A percentile compares a stretch with the other conserved stretches of the same genome.
Conservation (phyloP, 2,797 vertebrate species). For the Silurus aristotelis region DNA sequence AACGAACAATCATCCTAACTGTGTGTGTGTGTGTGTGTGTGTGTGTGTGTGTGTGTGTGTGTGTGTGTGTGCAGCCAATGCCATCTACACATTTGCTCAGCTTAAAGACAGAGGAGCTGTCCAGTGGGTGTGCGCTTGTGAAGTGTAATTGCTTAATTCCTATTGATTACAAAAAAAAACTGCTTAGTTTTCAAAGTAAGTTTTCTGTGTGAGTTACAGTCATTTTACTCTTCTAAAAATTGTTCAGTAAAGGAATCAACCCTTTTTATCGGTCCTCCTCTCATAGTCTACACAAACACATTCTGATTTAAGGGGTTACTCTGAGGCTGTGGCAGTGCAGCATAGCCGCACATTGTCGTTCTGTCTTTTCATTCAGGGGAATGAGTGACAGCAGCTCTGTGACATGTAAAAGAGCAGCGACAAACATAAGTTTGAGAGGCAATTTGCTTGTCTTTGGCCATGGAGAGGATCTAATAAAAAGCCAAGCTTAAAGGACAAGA, state of each 20-base stretch:
- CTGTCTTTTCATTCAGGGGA: constrained; percentile 31
- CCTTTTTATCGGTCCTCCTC: constrained; percentile 17
- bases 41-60: neutral
- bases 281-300: neutral
- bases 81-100: constrained; percentile 12
- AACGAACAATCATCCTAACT: constrained; percentile 41
- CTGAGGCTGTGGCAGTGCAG: neutral
- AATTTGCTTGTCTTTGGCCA: constrained; percentile 68
- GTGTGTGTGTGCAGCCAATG: neutral
- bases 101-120: constrained; percentile 39
- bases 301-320: constrained; percentile 13
- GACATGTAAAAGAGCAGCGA: constrained; percentile 67
- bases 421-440: constrained; percentile 54
- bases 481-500: constrained; percentile 70
- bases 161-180: constrained; percentile 60
- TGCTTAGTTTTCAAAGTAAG: constrained; percentile 28
- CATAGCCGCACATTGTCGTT: neutral
- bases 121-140: constrained; percentile 33
- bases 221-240: constrained; percentile 14
- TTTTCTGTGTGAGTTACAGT: constrained; percentile 33
- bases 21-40: constrained; percentile 3
- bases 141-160: constrained; percentile 57
- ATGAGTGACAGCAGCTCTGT: constrained; percentile 48
- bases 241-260: constrained; percentile 24
- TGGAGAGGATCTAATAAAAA: constrained; percentile 78